Base-by-base conservation (phyloP, 2,113 vertebrate species). In the Papio anubis region DNA sequence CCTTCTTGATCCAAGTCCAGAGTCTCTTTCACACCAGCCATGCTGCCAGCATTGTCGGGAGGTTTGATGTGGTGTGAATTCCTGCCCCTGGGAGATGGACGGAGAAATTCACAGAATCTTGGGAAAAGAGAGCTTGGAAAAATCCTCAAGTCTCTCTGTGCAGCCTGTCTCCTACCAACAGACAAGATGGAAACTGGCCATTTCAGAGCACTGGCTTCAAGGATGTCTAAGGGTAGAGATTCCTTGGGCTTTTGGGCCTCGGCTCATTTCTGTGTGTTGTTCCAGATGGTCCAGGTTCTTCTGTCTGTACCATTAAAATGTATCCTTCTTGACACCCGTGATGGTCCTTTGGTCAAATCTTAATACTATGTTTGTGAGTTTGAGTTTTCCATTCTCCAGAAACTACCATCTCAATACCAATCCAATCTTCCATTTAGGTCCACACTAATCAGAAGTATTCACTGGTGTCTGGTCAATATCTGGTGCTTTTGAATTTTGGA, bases 151-250 rank as follows among this genome's bases (percentile, higher is more conserved):
- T 21, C 73, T 83, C 25, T n/a, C 66, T 12, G 35, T 16, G 14
- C 8, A n/a, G 57, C 5, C 38, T 12, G 55, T 5, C 50, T 32
- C 64, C 21, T 35, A 14, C 8, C 35, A 32, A 9, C 12, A 12
- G 23, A 52, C 20, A 0, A 0, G 2, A 6, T 52, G 43, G 48
- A 50, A 27, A 52, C 55, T 1, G 45, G 20, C n/a, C 6, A 11
- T n/a, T 82, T 21, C 35, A 27, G 48, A 27, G 43, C 64, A 27
- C 35, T 21, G 68, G 32, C 57, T 76, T n/a, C 27, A 68, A 43
- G 89, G 23, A 0, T 59, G 12, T 23, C 20, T 48, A 68, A 87
- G 14, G 43, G 1, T 25, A 43, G 48, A 61, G 43, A 13, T 8
- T 7, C 18, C 43, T 17, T 2, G 43, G 72, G 40, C 16, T 32